Percentiles rank a stretch among this genome's conserved stretches.
These are phyloP conservation scores for Dugesia japonica DNA, from an alignment of 2,888 invertebrate species.

Conservation along the genomic window DNA sequence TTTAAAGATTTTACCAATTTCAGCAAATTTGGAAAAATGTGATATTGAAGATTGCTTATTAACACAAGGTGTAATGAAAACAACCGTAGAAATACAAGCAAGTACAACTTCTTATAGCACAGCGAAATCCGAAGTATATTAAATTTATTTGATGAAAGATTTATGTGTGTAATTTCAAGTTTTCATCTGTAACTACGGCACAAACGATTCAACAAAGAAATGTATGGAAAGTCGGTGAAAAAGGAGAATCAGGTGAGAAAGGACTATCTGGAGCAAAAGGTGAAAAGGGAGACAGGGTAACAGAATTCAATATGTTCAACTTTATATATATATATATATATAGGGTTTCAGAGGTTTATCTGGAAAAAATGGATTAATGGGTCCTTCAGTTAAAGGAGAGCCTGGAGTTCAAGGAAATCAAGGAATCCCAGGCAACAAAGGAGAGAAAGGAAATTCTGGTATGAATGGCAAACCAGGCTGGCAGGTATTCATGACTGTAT, in stretches of 20 bases:
- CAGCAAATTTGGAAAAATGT: neutral
- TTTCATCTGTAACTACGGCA: too few relatives aligned
- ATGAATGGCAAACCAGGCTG: neutral
- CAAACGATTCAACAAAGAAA: too few relatives aligned
- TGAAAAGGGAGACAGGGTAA: slow-evolving; percentile 12
- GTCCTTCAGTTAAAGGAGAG: slow-evolving; percentile 5
- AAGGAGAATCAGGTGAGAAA: slow-evolving; percentile 5
- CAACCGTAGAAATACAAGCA: neutral
- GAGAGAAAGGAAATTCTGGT: slow-evolving; percentile 1
- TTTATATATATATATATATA: neutral
- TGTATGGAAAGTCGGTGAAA: too few relatives aligned
- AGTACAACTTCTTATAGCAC: too few relatives aligned
- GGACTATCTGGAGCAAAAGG: neutral
- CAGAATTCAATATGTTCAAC: neutral
- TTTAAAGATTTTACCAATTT: neutral
- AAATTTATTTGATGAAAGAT: too few relatives aligned
- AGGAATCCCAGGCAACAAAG: neutral
- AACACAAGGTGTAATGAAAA: neutral
- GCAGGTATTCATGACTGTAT: neutral
- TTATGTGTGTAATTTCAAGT: too few relatives aligned
- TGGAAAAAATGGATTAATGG: neutral
- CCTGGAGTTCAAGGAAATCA: slow-evolving; percentile 2
- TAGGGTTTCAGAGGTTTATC: neutral
- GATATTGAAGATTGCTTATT: neutral
- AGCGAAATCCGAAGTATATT: too few relatives aligned